Conservation (phyloP, 2,797 vertebrate species). For the Galaxias olidus region DNA sequence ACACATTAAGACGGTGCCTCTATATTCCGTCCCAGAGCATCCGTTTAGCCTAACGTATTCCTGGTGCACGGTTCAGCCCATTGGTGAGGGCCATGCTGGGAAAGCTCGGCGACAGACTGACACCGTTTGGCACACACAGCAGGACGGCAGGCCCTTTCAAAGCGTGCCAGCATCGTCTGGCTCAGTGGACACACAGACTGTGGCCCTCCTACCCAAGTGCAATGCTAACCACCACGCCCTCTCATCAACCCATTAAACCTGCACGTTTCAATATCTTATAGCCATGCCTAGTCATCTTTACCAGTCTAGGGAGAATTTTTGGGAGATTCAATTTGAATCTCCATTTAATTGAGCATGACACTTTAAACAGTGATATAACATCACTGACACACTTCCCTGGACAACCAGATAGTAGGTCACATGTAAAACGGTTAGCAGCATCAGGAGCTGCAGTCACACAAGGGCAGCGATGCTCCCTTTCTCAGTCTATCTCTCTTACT, state of each 20-base stretch:
- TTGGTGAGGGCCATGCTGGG: slow-evolving; percentile 52
- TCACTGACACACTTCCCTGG: too few species aligned
- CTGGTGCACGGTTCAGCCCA: slow-evolving; percentile 48
- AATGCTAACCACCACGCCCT: too few species aligned
- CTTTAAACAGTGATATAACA: too few species aligned
- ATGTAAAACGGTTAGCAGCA: too few species aligned
- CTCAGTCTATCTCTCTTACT: neutral
- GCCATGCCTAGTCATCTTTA: neutral
- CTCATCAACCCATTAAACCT: too few species aligned
- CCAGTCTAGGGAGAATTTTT: too few species aligned
- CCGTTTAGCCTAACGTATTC: slow-evolving; percentile 52
- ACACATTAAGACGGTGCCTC: too few species aligned
- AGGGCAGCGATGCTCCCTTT: slow-evolving; percentile 18
- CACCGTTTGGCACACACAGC: slow-evolving; percentile 65
- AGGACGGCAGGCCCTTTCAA: slow-evolving; percentile 60
- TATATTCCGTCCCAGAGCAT: too few species aligned
- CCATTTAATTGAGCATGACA: too few species aligned
- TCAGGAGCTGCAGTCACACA: neutral
- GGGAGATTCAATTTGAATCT: too few species aligned
- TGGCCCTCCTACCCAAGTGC: slow-evolving; percentile 22
- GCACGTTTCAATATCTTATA: too few species aligned
- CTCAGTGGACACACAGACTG: slow-evolving; percentile 29
- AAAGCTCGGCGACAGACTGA: slow-evolving; percentile 61
- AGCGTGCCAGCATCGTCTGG: slow-evolving; percentile 61
- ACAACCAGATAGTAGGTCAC: too few species aligned